Conservation (phyloP, 2,888 invertebrate species). For the Phorcus lineatus region DNA sequence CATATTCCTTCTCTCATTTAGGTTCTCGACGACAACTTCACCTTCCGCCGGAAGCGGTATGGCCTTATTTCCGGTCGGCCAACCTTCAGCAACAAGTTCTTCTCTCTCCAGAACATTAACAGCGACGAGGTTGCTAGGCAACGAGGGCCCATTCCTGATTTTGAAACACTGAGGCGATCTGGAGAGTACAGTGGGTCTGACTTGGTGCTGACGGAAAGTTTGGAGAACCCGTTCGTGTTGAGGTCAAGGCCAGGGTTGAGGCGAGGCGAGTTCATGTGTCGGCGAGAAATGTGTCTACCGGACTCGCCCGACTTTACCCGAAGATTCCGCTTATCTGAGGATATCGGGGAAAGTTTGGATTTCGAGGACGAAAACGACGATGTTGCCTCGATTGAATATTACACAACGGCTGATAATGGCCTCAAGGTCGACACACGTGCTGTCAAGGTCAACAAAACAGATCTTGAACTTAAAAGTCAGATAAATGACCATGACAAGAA, state of each 20-base stretch:
- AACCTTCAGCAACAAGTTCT: conserved; percentile 50
- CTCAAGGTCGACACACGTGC: background rate
- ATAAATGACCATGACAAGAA: no score
- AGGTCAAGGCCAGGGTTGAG: background rate
- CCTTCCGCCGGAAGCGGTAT: conserved; percentile 45
- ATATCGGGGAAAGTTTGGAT: conserved; percentile 38
- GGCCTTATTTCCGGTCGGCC: conserved; percentile 41
- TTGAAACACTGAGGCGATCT: background rate
- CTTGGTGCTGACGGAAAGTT: background rate
- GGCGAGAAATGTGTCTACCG: conserved; percentile 38
- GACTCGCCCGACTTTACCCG: conserved; percentile 32
- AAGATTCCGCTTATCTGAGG: background rate
- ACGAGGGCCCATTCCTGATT: conserved; percentile 24
- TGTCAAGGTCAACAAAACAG: background rate
- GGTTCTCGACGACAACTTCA: conserved; percentile 55
- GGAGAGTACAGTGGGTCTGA: background rate
- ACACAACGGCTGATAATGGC: background rate
- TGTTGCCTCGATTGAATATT: background rate
- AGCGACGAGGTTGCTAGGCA: background rate
- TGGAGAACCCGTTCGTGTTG: conserved; percentile 15
- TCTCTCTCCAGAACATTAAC: conserved; percentile 47
- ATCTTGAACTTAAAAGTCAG: background rate
- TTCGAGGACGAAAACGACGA: background rate
- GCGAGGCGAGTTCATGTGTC: conserved; percentile 33
- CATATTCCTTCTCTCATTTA: conserved; percentile 19